Evolutionary conservation across 2,113 vertebrate species (phyloP).

Genomic region (Felis catus): F.catus_Fca126_mat1.0 CM031419.1:215032001-215032500

Average conservation of each 20-base stretch:
- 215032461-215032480: constrained; percentile 81
- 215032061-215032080: no score
- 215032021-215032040: no score
- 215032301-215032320: constrained; percentile 94
- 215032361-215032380: constrained; percentile 79
- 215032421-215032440: constrained; percentile 60
- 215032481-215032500: constrained; percentile 88
- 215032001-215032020: no score
- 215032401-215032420: background rate
- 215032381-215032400: background rate
- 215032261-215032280: constrained; percentile 99
- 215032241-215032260: constrained; percentile 91
- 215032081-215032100: no score
- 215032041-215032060: no score
- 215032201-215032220: background rate
- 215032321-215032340: constrained; percentile 91
- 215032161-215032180: background rate
- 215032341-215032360: constrained; percentile 98
- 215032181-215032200: background rate
- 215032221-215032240: constrained; percentile 86
- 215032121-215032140: background rate
- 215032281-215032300: constrained; percentile 97
- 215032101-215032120: no score
- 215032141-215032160: constrained; percentile 13
- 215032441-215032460: constrained; percentile 38